phyloP scores from a whole-genome alignment of 2,797 vertebrate species.

The Channallabes apus region DNA sequence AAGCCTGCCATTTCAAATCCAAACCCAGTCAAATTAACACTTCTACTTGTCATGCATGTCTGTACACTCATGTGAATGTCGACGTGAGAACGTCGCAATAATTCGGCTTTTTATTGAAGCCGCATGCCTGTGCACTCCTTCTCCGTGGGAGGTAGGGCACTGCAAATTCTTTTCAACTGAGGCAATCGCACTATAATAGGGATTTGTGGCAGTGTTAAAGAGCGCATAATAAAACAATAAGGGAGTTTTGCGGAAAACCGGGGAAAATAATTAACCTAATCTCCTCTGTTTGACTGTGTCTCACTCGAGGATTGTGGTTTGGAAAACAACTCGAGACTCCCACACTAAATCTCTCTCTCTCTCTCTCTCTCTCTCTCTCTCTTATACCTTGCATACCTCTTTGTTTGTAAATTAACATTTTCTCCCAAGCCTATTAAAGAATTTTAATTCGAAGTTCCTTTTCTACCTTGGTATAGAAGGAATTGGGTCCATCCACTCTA shows the following conservation, averaged over 20 bases:
- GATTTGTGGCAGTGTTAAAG: constrained; percentile 59
- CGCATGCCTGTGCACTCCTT: constrained; percentile 16
- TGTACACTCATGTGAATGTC: constrained; percentile 34
- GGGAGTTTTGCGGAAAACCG: constrained; percentile 55
- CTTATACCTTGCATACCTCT: background rate
- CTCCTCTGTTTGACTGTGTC: constrained; percentile 55
- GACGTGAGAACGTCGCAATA: constrained; percentile 28
- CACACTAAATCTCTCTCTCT: constrained; percentile 35
- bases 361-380: constrained; percentile 11
- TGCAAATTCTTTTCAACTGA: constrained; percentile 60
- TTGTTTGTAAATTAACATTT: constrained; percentile 18
- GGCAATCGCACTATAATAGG: constrained; percentile 63
- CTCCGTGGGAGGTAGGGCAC: constrained; percentile 28
- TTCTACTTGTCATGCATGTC: constrained; percentile 32
- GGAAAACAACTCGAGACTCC: constrained; percentile 40
- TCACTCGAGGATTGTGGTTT: constrained; percentile 60
- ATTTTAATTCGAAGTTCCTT: constrained; percentile 9
- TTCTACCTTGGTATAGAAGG: background rate
- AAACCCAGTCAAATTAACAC: constrained; percentile 41
- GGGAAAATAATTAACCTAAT: constrained; percentile 68
- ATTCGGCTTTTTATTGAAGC: constrained; percentile 26
- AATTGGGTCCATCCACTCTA: background rate
- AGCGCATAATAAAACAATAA: constrained; percentile 66
- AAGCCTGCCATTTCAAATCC: constrained; percentile 46
- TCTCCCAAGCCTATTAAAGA: background rate